phyloP scores from a whole-genome alignment of 2,888 invertebrate genomes.

The Diachrysia chrysitis region DNA sequence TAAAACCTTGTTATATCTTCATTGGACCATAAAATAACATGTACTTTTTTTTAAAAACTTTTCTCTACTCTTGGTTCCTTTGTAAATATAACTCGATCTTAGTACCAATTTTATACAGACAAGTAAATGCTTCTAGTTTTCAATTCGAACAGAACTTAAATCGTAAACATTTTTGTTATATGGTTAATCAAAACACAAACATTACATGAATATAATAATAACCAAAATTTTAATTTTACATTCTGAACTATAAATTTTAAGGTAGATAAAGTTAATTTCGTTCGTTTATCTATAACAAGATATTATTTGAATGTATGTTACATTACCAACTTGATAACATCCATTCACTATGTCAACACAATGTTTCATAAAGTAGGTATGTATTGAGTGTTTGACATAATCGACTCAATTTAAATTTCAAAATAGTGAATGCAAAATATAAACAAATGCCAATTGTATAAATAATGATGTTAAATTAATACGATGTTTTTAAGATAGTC shows the following conservation, averaged over 20 bases:
- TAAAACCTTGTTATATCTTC: conserved; percentile 49
- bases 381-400: conserved; percentile 8
- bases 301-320: neutral
- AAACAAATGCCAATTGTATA: conserved; percentile 10
- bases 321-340: conserved; percentile 10
- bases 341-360: conserved; percentile 6
- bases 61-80: conserved; percentile 30
- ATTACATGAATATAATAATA: neutral
- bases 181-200: neutral
- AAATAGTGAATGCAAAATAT: neutral
- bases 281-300: neutral
- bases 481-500: neutral
- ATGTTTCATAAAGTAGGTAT: conserved; percentile 7
- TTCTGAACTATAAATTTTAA: too few relatives aligned
- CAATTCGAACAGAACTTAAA: conserved; percentile 17
- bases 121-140: conserved; percentile 62
- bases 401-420: conserved; percentile 1
- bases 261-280: neutral
- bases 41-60: conserved; percentile 37
- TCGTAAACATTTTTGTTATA: conserved; percentile 9
- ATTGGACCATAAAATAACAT: conserved; percentile 16
- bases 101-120: conserved; percentile 45
- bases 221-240: too few relatives aligned
- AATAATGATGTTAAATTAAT: conserved; percentile 15
- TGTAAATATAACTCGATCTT: conserved; percentile 37